Percentiles rank a stretch among this genome's conserved stretches.
phyloP scores from a whole-genome alignment of 2,113 vertebrate genomes.

The Opisthocomus hoazin region DNA sequence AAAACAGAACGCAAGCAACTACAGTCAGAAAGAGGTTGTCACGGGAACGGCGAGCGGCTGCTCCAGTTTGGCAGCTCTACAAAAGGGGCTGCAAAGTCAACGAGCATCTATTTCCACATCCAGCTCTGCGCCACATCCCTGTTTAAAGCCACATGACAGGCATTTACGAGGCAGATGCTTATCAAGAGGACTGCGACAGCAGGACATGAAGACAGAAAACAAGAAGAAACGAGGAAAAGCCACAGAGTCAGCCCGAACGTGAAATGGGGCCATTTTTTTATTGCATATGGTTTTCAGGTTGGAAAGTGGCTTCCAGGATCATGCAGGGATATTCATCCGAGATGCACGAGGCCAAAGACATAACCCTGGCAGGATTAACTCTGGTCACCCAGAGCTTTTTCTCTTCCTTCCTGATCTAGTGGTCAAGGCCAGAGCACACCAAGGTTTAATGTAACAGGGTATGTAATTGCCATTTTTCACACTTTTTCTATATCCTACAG shows the following conservation, averaged over 20 bases:
- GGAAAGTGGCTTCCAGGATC: conserved; percentile 13
- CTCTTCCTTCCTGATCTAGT: not conserved
- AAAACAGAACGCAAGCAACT: conserved; percentile 66
- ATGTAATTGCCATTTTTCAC: not conserved
- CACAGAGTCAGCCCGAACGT: not conserved
- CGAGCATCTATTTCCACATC: conserved; percentile 36
- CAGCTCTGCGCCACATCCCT: conserved; percentile 38
- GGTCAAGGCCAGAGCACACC: not conserved
- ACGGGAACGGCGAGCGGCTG: conserved; percentile 59
- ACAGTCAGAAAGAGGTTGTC: conserved; percentile 72
- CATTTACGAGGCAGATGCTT: conserved; percentile 23
- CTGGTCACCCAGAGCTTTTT: not conserved
- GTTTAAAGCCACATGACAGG: conserved; percentile 37
- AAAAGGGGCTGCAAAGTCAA: conserved; percentile 43
- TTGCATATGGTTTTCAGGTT: not conserved
- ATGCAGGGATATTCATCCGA: not conserved
- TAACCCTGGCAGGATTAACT: not conserved
- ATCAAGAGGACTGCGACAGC: conserved; percentile 12
- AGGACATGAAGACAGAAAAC: conserved; percentile 42
- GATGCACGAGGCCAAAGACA: not conserved
- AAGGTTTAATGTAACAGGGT: not conserved
- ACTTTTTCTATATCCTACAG: not conserved
- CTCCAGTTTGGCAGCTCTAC: conserved; percentile 58
- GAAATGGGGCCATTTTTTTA: not conserved
- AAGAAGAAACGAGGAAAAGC: not conserved